A percentile compares a stretch with the other conserved stretches of the same genome.
These are phyloP conservation scores for Hoplias malabaricus DNA, from an alignment of 2,113 vertebrate species.

Conservation along the genomic window DNA sequence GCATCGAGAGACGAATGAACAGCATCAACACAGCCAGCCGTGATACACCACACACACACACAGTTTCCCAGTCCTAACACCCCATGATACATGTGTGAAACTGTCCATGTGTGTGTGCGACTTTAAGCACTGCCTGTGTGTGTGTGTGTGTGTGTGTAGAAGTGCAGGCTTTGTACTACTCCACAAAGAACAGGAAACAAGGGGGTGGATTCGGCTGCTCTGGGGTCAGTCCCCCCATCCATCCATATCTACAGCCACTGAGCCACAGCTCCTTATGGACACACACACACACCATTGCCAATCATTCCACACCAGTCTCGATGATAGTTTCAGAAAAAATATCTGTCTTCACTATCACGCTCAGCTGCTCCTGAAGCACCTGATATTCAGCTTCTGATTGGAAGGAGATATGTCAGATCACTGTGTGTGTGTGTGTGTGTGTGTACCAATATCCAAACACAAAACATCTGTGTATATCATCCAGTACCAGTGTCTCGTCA, in stretches of 20 bases:
- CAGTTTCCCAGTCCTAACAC: not conserved
- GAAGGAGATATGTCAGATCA: not conserved
- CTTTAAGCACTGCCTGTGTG: slow-evolving; percentile 14
- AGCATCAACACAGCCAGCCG: not conserved
- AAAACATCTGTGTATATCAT: too few relatives aligned
- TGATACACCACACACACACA: not conserved
- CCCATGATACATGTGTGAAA: too few relatives aligned
- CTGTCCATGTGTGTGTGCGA: too few relatives aligned
- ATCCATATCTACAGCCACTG: slow-evolving; percentile 13
- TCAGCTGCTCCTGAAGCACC: not conserved
- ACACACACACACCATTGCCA: not conserved
- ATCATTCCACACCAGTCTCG: not conserved
- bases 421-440: slow-evolving; percentile 16
- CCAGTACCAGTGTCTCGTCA: too few relatives aligned
- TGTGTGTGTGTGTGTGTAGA: not conserved
- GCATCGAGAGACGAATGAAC: not conserved
- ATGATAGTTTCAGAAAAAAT: not conserved
- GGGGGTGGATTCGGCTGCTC: slow-evolving; percentile 29
- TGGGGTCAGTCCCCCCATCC: slow-evolving; percentile 39
- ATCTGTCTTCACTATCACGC: too few relatives aligned
- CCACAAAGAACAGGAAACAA: slow-evolving; percentile 46
- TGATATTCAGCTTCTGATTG: not conserved
- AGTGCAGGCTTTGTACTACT: slow-evolving; percentile 29
- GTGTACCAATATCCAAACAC: too few relatives aligned
- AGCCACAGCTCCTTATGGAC: slow-evolving; percentile 15